Conservation (phyloP, 2,113 vertebrate species). For the Asarcornis scutulata region DNA sequence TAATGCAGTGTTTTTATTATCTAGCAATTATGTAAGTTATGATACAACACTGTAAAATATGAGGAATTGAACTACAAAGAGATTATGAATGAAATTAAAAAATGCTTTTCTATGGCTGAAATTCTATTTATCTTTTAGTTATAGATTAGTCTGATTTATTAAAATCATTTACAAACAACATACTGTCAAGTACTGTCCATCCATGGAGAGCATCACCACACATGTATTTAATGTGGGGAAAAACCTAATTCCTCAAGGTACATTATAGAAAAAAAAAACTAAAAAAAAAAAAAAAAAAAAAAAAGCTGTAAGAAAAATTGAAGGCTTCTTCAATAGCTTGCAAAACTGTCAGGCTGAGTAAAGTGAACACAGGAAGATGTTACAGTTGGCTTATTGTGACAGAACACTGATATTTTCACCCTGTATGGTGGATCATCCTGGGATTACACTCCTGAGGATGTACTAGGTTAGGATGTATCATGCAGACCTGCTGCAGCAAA, state of each 20-base stretch:
- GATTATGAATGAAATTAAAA: background rate
- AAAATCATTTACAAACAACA: background rate
- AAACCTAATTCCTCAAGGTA: background rate
- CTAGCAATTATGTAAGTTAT: background rate
- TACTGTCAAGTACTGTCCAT: background rate
- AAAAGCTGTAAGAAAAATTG: background rate
- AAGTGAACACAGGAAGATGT: constrained; percentile 48
- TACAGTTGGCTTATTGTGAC: constrained; percentile 23
- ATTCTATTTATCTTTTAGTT: background rate
- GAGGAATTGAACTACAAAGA: background rate
- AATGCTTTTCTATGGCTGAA: background rate
- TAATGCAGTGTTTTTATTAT: background rate
- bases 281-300: background rate
- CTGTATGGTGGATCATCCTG: constrained; percentile 18
- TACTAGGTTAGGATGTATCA: background rate
- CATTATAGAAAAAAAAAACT: background rate
- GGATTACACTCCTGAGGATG: constrained; percentile 33
- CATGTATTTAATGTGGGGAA: background rate
- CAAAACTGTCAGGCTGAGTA: constrained; percentile 55
- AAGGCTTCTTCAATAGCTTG: constrained; percentile 39
- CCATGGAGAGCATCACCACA: background rate
- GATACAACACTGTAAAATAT: background rate
- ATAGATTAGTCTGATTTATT: background rate
- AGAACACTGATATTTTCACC: constrained; percentile 28
- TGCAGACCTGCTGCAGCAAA: constrained; percentile 1